Evolutionary conservation across 2,888 invertebrate genomes (phyloP).

Genomic region (Orchesellides sinensis): DNA sequence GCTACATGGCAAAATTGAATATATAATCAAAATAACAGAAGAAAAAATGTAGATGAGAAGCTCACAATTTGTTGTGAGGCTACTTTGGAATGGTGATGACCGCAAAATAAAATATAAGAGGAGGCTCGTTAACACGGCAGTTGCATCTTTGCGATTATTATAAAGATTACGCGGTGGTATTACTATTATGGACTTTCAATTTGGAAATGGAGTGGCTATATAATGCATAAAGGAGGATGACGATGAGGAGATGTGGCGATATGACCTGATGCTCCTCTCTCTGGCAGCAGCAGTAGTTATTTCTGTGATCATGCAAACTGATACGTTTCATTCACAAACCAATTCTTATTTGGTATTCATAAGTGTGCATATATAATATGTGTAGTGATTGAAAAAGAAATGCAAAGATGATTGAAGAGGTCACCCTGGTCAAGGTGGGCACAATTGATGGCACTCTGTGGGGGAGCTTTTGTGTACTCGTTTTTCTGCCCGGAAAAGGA

Average conservation of each 20-base stretch:
- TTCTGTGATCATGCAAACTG: not conserved
- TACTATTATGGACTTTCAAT: not conserved
- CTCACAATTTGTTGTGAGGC: not conserved
- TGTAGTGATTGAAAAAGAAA: not conserved
- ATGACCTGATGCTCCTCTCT: too few species aligned
- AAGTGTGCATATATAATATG: not conserved
- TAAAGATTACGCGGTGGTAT: too few species aligned
- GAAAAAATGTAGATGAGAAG: slow-evolving; percentile 47
- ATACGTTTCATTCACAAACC: slow-evolving; percentile 12
- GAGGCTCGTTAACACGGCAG: slow-evolving; percentile 31
- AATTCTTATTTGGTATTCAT: not conserved
- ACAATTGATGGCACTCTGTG: slow-evolving; percentile 20
- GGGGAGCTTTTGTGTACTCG: too few species aligned
- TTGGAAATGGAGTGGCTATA: not conserved
- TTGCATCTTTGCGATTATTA: not conserved
- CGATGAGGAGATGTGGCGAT: not conserved
- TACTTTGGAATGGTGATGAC: slow-evolving; percentile 12
- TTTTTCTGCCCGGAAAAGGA: slow-evolving; percentile 17
- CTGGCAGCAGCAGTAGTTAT: too few species aligned
- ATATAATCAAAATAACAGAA: slow-evolving; percentile 2
- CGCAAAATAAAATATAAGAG: not conserved
- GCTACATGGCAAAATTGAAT: not conserved
- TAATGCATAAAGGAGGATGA: not conserved
- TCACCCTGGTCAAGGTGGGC: slow-evolving; percentile 38
- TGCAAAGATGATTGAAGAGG: slow-evolving; percentile 25